Percentiles rank a stretch among this genome's conserved stretches.
phyloP scores from a whole-genome alignment of 2,888 invertebrate genomes.

The Dynastes maya region DNA sequence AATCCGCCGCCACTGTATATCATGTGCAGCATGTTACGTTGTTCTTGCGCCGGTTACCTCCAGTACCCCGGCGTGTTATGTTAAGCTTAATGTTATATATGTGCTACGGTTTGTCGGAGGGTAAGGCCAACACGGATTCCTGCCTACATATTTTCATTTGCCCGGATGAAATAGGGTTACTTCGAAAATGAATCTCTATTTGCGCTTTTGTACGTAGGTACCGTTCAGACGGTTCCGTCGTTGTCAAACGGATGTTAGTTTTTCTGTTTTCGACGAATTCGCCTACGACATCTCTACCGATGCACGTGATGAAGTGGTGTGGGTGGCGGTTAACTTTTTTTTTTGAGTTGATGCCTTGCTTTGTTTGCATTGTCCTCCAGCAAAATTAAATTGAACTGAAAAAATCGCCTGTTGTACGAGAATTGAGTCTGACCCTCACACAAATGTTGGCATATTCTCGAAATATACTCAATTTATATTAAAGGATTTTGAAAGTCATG shows the following conservation, averaged over 20 bases:
- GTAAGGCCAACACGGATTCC: slow-evolving; percentile 59
- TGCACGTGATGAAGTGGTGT: not conserved
- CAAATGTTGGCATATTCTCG: no score
- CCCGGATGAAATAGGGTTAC: slow-evolving; percentile 48
- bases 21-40: slow-evolving; percentile 60
- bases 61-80: slow-evolving; percentile 56
- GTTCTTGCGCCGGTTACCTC: slow-evolving; percentile 60
- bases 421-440: no score
- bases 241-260: no score
- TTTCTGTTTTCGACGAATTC: not conserved
- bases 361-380: no score
- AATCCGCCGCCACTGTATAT: slow-evolving; percentile 64
- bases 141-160: slow-evolving; percentile 60
- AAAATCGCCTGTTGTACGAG: no score
- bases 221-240: not conserved
- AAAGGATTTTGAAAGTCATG: no score
- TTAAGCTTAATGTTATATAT: slow-evolving; percentile 62
- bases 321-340: no score
- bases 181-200: slow-evolving; percentile 53
- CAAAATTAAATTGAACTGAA: no score
- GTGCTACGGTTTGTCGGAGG: slow-evolving; percentile 61
- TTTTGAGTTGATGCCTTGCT: no score
- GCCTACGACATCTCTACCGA: not conserved
- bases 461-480: no score
- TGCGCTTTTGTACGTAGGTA: slow-evolving; percentile 40